phyloP scores from a whole-genome alignment of 2,888 invertebrate genomes.

The Oligia strigilis region DNA sequence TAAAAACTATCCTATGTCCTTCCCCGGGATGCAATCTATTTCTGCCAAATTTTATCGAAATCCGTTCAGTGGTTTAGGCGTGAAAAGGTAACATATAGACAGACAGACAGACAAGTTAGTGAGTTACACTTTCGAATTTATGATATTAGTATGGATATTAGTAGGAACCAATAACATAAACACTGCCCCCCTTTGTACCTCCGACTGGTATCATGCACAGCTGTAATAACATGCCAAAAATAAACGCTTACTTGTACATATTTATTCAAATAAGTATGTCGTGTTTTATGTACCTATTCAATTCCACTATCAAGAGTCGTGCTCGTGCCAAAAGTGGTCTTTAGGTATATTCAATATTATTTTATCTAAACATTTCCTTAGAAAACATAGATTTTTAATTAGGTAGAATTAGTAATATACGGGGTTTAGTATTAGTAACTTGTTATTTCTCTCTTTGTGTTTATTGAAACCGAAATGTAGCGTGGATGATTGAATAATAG shows the following conservation, averaged over 20 bases:
- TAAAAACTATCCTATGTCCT: too few species aligned
- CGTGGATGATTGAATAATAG: conserved; percentile 34
- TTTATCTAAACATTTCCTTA: conserved; percentile 4
- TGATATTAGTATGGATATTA: not conserved
- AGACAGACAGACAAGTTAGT: too few species aligned
- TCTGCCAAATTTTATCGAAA: too few species aligned
- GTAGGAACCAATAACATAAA: conserved; percentile 14
- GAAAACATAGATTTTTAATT: not conserved
- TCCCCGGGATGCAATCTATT: too few species aligned
- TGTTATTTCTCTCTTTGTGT: conserved; percentile 8
- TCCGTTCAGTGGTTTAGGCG: too few species aligned
- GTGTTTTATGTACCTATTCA: conserved; percentile 16
- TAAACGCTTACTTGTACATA: conserved; percentile 11
- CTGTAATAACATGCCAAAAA: conserved; percentile 46
- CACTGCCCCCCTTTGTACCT: conserved; percentile 7
- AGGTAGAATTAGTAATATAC: not conserved
- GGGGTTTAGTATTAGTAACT: not conserved
- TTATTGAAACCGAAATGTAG: conserved; percentile 43
- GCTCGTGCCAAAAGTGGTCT: conserved; percentile 8
- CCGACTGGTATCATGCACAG: conserved; percentile 16
- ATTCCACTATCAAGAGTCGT: conserved; percentile 4
- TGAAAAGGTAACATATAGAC: too few species aligned
- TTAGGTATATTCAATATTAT: conserved; percentile 5
- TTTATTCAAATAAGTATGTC: conserved; percentile 13
- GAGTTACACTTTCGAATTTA: too few species aligned